Evolutionary conservation across 1,140 invertebrate species (phyloP).

Genomic region (Drosophila kurseongensis): DNA sequence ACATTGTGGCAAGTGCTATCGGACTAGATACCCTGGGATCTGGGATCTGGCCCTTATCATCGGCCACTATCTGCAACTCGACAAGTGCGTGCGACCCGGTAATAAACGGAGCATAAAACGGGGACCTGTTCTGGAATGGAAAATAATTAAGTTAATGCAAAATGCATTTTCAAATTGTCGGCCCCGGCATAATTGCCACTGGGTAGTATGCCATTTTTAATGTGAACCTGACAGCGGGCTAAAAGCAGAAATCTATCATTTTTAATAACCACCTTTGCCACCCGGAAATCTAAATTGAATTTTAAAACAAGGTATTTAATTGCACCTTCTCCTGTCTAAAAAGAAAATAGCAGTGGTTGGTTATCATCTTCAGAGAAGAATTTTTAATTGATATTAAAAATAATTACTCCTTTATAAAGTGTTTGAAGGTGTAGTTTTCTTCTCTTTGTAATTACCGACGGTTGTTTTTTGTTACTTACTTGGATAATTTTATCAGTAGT

Average conservation of each 20-base stretch:
- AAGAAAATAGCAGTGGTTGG: not conserved
- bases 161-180: conserved; percentile 76
- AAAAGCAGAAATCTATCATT: conserved; percentile 46
- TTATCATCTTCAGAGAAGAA: not conserved
- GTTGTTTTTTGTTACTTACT: too few species aligned
- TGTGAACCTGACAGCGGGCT: conserved; percentile 37
- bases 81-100: conserved; percentile 65
- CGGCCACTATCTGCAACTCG: conserved; percentile 50
- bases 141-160: conserved; percentile 80
- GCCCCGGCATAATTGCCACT: conserved; percentile 54
- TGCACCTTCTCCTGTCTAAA: not conserved
- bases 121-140: conserved; percentile 49
- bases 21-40: conserved; percentile 48
- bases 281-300: conserved; percentile 17
- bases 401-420: not conserved
- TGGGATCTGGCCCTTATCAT: conserved; percentile 46
- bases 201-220: conserved; percentile 29
- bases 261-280: conserved; percentile 19
- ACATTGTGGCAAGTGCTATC: conserved; percentile 50
- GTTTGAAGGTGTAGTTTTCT: not conserved
- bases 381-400: not conserved
- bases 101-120: conserved; percentile 60
- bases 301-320: not conserved
- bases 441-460: too few species aligned
- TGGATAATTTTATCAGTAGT: not conserved